These are phyloP conservation scores for Machaerirhynchus nigripectus DNA, from an alignment of 2,113 vertebrate genomes.

Conservation along the genomic window DNA sequence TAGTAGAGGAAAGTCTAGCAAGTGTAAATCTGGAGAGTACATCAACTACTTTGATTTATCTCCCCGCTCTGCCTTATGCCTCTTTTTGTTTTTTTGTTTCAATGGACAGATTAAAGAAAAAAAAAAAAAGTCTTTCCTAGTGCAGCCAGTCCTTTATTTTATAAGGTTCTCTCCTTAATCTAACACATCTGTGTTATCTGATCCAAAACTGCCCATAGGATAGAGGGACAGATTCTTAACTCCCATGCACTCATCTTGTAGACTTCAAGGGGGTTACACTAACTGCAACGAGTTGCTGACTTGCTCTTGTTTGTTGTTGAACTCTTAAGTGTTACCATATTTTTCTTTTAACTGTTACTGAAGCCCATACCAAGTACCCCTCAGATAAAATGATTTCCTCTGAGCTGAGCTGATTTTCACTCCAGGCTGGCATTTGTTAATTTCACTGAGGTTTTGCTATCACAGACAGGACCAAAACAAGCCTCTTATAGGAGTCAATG, in stretches of 20 bases:
- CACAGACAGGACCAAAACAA: not conserved
- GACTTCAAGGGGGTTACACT: conserved; percentile 20
- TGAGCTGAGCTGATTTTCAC: not conserved
- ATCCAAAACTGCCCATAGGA: conserved; percentile 26
- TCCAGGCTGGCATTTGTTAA: not conserved
- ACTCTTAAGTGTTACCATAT: conserved; percentile 39
- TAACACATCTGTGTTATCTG: conserved; percentile 56
- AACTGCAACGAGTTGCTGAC: not conserved
- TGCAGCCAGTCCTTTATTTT: not conserved
- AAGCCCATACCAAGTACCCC: not conserved
- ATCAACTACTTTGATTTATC: not conserved
- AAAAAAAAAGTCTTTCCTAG: not conserved
- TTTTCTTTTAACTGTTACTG: conserved; percentile 3
- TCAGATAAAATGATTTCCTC: conserved; percentile 17
- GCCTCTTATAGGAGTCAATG: not conserved
- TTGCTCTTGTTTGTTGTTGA: conserved; percentile 29
- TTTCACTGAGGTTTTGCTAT: not conserved
- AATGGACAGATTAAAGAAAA: not conserved
- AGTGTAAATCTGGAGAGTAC: not conserved
- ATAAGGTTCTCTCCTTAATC: conserved; percentile 34
- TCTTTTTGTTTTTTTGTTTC: not conserved
- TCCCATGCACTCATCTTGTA: not conserved
- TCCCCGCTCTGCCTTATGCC: not conserved
- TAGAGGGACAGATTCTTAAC: not conserved
- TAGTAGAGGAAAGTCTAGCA: not conserved